Evolutionary conservation across 1,140 invertebrate species (phyloP).

Genomic region (Drosophila cardini): DNA sequence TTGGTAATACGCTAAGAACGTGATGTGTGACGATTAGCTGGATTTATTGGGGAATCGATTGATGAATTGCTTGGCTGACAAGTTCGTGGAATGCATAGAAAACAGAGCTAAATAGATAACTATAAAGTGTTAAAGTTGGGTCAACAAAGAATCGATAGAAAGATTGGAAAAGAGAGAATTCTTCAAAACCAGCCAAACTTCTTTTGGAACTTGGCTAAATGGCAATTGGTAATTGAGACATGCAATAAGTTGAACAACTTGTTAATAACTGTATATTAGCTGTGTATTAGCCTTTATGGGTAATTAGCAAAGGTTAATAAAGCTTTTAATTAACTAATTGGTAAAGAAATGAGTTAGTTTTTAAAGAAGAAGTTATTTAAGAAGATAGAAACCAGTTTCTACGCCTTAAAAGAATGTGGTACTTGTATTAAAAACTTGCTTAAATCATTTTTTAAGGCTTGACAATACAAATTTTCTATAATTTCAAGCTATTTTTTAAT

Average conservation of each 20-base stretch:
- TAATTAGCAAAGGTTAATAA: slow-evolving; percentile 12
- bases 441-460: no score
- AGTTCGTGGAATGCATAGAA: slow-evolving; percentile 40
- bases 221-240: slow-evolving; percentile 28
- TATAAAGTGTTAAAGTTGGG: slow-evolving; percentile 3
- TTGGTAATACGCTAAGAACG: slow-evolving; percentile 19
- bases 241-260: slow-evolving; percentile 38
- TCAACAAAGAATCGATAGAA: slow-evolving; percentile 8
- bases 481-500: no score
- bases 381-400: no score
- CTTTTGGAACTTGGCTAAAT: slow-evolving; percentile 15
- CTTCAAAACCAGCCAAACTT: slow-evolving; percentile 2
- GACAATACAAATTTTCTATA: no score
- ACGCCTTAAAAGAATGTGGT: no score
- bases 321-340: slow-evolving; percentile 2
- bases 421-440: no score
- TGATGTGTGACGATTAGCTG: slow-evolving; percentile 49
- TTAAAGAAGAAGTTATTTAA: no score
- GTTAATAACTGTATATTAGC: slow-evolving; percentile 12
- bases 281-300: slow-evolving; percentile 21
- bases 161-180: background rate
- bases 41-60: slow-evolving; percentile 50
- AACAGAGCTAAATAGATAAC: slow-evolving; percentile 3
- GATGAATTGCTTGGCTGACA: slow-evolving; percentile 34
- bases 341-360: no score